Evolutionary conservation across 2,888 invertebrate genomes (phyloP).

Genomic region (Sympetrum striolatum): DNA sequence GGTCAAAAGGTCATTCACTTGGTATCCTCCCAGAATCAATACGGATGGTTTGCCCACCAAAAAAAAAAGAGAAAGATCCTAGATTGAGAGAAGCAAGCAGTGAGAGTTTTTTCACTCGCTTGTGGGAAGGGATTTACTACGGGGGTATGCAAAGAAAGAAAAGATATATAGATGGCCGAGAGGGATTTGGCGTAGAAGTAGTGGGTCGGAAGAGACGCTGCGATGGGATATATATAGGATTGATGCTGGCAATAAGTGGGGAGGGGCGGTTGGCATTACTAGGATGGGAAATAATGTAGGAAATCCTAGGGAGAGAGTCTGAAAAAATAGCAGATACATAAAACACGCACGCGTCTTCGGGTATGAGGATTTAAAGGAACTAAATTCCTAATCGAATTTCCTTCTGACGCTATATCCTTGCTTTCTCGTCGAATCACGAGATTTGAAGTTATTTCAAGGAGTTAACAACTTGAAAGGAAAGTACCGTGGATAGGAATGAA

Average conservation of each 20-base stretch:
- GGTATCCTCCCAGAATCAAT: constrained; percentile 33
- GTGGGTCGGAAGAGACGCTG: not conserved
- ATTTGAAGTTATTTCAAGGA: not conserved
- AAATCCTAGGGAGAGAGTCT: not conserved
- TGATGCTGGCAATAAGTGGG: not conserved
- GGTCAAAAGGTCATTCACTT: constrained; percentile 43
- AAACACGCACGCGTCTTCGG: not conserved
- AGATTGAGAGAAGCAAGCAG: not conserved
- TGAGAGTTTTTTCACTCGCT: not conserved
- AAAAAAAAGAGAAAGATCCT: not conserved
- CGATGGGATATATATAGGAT: not conserved
- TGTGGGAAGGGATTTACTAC: not conserved
- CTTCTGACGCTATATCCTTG: not conserved
- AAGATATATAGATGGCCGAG: not conserved
- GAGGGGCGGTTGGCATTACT: not conserved
- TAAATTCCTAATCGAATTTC: not conserved
- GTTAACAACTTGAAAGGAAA: not conserved
- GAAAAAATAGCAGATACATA: not conserved
- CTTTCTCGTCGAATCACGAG: not conserved
- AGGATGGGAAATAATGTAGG: not conserved
- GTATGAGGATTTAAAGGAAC: not conserved
- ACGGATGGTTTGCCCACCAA: not conserved
- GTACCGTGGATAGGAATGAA: not conserved
- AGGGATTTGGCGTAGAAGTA: not conserved
- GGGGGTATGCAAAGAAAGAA: not conserved